A percentile compares a stretch with the other conserved stretches of the same genome.
phyloP scores from a whole-genome alignment of 2,797 vertebrate species.

The Sebastes ruberrimus region DNA sequence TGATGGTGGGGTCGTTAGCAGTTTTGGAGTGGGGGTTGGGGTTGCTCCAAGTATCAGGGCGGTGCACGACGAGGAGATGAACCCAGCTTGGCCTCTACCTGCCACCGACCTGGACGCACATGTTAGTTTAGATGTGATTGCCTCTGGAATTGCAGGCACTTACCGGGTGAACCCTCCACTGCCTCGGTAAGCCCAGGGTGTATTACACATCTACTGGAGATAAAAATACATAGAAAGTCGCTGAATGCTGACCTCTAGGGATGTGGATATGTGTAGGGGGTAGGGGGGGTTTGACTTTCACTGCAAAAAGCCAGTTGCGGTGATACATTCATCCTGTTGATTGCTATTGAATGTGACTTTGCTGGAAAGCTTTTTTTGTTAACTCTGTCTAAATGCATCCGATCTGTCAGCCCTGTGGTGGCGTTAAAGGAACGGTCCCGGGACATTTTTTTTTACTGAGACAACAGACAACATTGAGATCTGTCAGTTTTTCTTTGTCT shows the following conservation, averaged over 20 bases:
- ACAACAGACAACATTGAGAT: background rate
- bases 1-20: background rate
- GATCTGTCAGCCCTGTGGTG: background rate
- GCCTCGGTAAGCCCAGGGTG: conserved; percentile 31
- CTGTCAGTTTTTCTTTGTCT: background rate
- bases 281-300: background rate
- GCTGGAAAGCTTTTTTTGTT: background rate
- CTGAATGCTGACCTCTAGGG: conserved; percentile 23
- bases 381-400: background rate
- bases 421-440: background rate
- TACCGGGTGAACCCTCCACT: conserved; percentile 59
- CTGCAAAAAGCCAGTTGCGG: background rate
- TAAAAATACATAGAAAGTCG: conserved; percentile 35
- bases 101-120: conserved; percentile 34
- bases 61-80: conserved; percentile 49
- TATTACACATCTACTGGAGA: conserved; percentile 38
- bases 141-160: conserved; percentile 71
- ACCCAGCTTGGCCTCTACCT: conserved; percentile 54
- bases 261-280: background rate
- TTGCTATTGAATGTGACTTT: background rate
- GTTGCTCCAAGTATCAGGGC: conserved; percentile 38
- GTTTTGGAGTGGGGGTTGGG: background rate
- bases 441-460: background rate
- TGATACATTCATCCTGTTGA: background rate
- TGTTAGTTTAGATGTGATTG: conserved; percentile 71